These are phyloP conservation scores for Brachionus koreanus DNA, from an alignment of 1,140 invertebrate species.

Conservation along the genomic window DNA sequence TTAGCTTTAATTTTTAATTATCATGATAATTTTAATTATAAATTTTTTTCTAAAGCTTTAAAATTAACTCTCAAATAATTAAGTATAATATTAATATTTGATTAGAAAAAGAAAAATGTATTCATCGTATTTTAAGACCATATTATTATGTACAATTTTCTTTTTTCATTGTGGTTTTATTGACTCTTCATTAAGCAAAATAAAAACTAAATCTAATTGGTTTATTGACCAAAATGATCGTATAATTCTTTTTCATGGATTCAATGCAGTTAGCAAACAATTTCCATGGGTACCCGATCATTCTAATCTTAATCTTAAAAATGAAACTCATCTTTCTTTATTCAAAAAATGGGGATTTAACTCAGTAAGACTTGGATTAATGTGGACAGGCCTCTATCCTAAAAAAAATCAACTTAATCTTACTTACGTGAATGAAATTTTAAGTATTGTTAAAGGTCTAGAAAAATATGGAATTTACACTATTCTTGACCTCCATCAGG, in stretches of 20 bases:
- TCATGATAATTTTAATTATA: too few relatives aligned
- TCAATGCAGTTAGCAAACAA: slow-evolving; percentile 48
- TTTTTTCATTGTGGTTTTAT: neutral
- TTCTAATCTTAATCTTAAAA: slow-evolving; percentile 45
- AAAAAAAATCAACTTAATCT: slow-evolving; percentile 45
- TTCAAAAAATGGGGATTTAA: slow-evolving; percentile 49
- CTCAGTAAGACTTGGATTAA: slow-evolving; percentile 48
- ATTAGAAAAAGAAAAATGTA: neutral
- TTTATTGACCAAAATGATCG: slow-evolving; percentile 47
- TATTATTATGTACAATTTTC: neutral
- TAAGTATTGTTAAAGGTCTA: slow-evolving; percentile 46
- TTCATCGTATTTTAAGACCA: neutral
- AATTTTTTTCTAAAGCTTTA: too few relatives aligned
- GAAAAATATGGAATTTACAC: slow-evolving; percentile 48
- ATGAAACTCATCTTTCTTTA: slow-evolving; percentile 46
- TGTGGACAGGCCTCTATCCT: slow-evolving; percentile 49
- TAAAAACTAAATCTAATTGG: slow-evolving; percentile 30
- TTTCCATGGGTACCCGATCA: slow-evolving; percentile 47
- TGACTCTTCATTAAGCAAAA: neutral
- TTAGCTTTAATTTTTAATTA: too few relatives aligned
- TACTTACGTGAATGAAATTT: slow-evolving; percentile 48
- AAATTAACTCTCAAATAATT: too few relatives aligned
- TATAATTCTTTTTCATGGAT: slow-evolving; percentile 48
- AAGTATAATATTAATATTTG: neutral
- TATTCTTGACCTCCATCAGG: slow-evolving; percentile 51